Conservation (phyloP, 1,140 invertebrate genomes). For the Ostrea denselamellosa region DNA sequence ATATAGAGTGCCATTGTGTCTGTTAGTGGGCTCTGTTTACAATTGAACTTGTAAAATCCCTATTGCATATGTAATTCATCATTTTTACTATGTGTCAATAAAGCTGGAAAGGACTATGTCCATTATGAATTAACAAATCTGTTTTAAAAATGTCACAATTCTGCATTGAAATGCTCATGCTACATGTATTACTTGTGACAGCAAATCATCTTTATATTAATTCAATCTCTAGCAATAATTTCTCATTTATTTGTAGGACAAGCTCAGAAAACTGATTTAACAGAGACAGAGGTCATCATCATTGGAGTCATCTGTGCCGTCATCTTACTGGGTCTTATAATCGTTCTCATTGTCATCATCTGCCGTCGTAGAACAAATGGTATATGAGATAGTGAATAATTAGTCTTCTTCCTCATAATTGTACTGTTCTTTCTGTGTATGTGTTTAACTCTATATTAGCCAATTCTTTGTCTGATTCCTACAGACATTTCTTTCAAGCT, state of each 20-base stretch:
- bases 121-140: not conserved
- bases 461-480: not conserved
- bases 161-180: not conserved
- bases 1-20: not conserved
- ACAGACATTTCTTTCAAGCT: not conserved
- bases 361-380: slow-evolving; percentile 58
- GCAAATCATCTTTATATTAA: not conserved
- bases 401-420: not conserved
- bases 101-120: not conserved
- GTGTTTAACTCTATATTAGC: not conserved
- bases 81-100: not conserved
- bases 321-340: slow-evolving; percentile 67
- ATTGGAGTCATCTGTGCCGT: slow-evolving; percentile 72
- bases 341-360: slow-evolving; percentile 70
- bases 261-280: slow-evolving; percentile 56
- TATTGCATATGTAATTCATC: not conserved
- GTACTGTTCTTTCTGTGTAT: not conserved
- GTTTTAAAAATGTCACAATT: not conserved
- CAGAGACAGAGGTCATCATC: slow-evolving; percentile 71
- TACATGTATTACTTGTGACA: not conserved
- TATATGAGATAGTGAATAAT: not conserved
- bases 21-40: not conserved
- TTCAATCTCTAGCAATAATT: not conserved
- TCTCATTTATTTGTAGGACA: not conserved
- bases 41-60: not conserved